Conservation (phyloP, 2,113 vertebrate genomes). For the Glaucomys volans region DNA sequence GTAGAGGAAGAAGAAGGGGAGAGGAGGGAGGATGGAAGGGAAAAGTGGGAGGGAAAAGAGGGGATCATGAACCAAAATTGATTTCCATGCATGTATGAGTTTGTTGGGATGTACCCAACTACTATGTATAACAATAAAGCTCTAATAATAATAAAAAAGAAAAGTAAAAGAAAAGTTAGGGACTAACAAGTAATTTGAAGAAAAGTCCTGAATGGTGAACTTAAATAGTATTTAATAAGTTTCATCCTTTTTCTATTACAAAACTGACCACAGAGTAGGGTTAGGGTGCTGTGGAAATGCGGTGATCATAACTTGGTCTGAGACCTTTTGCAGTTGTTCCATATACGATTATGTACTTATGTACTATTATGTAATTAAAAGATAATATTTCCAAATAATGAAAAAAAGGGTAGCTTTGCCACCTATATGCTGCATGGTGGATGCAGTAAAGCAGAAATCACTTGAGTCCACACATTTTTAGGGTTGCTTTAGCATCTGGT, state of each 20-base stretch:
- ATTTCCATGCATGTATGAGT: too few relatives aligned
- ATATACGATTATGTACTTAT: too few relatives aligned
- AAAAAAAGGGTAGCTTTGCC: background rate
- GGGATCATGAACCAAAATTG: too few relatives aligned
- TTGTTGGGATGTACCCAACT: too few relatives aligned
- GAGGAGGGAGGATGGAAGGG: too few relatives aligned
- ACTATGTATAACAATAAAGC: too few relatives aligned
- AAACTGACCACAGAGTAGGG: background rate
- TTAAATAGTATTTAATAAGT: conserved; percentile 53
- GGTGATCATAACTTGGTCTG: conserved; percentile 13
- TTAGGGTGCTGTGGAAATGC: conserved; percentile 6
- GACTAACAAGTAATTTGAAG: conserved; percentile 11
- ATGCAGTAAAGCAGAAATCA: background rate
- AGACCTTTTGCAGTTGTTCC: background rate
- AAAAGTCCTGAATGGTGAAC: background rate
- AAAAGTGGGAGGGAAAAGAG: too few relatives aligned
- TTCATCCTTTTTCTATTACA: conserved; percentile 13
- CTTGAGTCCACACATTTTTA: background rate
- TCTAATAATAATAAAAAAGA: too few relatives aligned
- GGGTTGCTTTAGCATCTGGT: background rate
- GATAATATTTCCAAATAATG: conserved; percentile 41
- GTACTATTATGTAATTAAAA: background rate
- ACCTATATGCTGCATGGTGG: too few relatives aligned
- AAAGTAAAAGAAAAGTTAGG: background rate
- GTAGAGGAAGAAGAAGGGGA: too few relatives aligned